A percentile compares a stretch with the other conserved stretches of the same genome.
These are phyloP conservation scores for Potamarius usumacintae DNA, from an alignment of 2,113 vertebrate species.

Conservation along the genomic window DNA sequence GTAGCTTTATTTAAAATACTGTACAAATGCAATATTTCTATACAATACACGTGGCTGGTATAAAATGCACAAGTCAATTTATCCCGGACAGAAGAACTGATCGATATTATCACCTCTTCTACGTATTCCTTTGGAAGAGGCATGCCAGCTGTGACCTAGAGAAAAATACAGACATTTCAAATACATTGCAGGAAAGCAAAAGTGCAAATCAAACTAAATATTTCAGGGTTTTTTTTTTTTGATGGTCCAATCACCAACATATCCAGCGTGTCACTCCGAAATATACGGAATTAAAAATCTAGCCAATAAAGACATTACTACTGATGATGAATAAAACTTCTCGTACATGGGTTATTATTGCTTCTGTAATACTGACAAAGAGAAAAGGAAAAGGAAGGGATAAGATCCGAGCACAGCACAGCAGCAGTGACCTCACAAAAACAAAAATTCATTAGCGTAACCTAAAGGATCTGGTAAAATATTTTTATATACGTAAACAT, in stretches of 20 bases:
- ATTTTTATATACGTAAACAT: too few relatives aligned
- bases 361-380: background rate
- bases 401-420: background rate
- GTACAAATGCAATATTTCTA: background rate
- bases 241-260: background rate
- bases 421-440: background rate
- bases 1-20: background rate
- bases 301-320: background rate
- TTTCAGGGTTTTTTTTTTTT: background rate
- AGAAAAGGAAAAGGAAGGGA: background rate
- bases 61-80: background rate
- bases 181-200: background rate
- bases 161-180: background rate
- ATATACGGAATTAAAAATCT: background rate
- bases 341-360: background rate
- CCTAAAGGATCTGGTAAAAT: background rate
- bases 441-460: background rate
- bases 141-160: conserved; percentile 90
- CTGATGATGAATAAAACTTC: background rate
- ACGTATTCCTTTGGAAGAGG: conserved; percentile 89
- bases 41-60: background rate
- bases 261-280: background rate
- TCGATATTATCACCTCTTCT: conserved; percentile 81
- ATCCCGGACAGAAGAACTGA: background rate
- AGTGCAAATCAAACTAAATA: too few relatives aligned